Base-by-base conservation (phyloP, 2,888 invertebrate genomes). In the Hydraecia micacea region DNA sequence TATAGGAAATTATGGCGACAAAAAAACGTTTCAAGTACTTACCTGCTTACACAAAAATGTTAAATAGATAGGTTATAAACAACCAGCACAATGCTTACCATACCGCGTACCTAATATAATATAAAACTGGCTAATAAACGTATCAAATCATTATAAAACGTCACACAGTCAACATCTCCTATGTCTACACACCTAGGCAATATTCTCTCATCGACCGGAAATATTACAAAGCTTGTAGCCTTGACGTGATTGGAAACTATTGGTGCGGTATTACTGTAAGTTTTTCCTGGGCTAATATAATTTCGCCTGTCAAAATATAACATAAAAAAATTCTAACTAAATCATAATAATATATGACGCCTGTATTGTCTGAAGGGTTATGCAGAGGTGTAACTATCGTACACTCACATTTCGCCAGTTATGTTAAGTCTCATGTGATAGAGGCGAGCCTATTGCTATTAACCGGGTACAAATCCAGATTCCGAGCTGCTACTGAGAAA, bases 201-300 rank as follows among this genome's bases (percentile, higher is more conserved):
- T 93, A 91, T 94, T 94, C 93, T 94, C 94, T 94, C 94, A 87
- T 92, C 87, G 87, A 93, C 90, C 87, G 88, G 92, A 92, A 92
- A 91, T 88, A 84, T 89, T 85, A 87, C 81, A 89, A 89, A 89
- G 89, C 89, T 87, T 88, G 71, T 71, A 80, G 73, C 86, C 81
- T 49, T 6, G 28, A 70, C n/a, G 11, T 28, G 8, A 77, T 69
- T 4, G 42, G 13, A 72, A 81, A 79, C 80, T 88, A 80, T 84
- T 84, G 78, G 32, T 58, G 58, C 25, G 15, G 42, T 42, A 7
- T 62, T 49, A 8, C 2, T 36, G 32, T 42, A 28, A 13, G 0
- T 42, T 77, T 52, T 2, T 52, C 21, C 13, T 2, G 9, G 8
- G 8, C 13, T 32, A 6, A 21, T 11, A 62, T 21, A 6, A 7